A percentile compares a stretch with the other conserved stretches of the same genome.
phyloP scores from a whole-genome alignment of 35 echinoderm and acorn worm species.

The Ophiothrix spiculata region DNA sequence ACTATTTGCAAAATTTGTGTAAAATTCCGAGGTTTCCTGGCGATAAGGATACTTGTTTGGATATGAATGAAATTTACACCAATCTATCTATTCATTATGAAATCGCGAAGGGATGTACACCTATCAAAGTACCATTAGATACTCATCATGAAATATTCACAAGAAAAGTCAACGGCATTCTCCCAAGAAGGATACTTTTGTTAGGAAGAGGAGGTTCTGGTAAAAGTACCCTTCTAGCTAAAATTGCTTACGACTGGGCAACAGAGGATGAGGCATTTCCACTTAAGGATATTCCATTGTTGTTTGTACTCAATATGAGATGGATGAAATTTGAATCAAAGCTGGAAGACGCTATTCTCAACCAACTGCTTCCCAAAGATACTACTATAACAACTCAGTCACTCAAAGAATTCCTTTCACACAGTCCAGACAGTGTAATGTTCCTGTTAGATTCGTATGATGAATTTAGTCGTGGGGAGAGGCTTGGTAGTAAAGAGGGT shows the following conservation, averaged over 20 bases:
- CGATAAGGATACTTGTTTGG: not conserved
- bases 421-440: constrained; percentile 31
- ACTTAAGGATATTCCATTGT: constrained; percentile 6
- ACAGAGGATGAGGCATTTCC: constrained; percentile 11
- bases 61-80: constrained; percentile 10
- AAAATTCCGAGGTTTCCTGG: not conserved
- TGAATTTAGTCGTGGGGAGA: constrained; percentile 44
- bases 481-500: constrained; percentile 7
- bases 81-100: not conserved
- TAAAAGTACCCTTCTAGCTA: constrained; percentile 49
- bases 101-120: not conserved
- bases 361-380: constrained; percentile 43
- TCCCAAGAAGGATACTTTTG: constrained; percentile 12
- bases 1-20: not conserved
- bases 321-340: constrained; percentile 27
- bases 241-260: constrained; percentile 46
- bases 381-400: constrained; percentile 6
- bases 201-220: constrained; percentile 41
- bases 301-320: constrained; percentile 49
- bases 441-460: constrained; percentile 53
- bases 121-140: not conserved
- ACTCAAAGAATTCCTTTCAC: constrained; percentile 9
- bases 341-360: constrained; percentile 35
- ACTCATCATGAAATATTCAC: not conserved
- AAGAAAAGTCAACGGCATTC: not conserved